Evolutionary conservation across 1,140 invertebrate genomes (phyloP), one percentile per base, ranked within the genome.

Genomic region (Ylistrum balloti): DNA sequence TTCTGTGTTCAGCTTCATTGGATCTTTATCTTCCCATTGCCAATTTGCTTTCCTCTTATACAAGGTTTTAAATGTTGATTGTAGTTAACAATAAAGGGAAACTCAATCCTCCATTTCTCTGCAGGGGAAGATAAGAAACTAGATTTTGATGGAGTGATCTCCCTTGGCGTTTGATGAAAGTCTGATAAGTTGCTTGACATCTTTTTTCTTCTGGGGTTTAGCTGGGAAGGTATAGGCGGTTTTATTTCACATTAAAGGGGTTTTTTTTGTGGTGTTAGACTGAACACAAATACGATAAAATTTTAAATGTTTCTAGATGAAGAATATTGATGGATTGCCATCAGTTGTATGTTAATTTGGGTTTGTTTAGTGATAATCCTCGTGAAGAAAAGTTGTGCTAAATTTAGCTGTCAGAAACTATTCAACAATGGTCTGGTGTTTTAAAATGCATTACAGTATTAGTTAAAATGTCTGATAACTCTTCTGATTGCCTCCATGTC

Each of bases 41-140:
- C n/a, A 74, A 74, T 74, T 74, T 74, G 56, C 28, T 74, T 74
- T n/a, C 56, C n/a, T 74, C 56, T 74, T 74, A 74, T 22, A 74
- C 56, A 11, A n/a, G 56, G 56, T n/a, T 74, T 74, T 74, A 74
- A 74, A 74, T 74, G 56, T 28, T 74, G 56, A 74, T 74, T 28
- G 5, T 1, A 28, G 22, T 11, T 5, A 74, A 74, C 56, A 74
- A 74, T 74, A 74, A 74, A 74, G 56, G 17, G 56, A 74, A 74
- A 74, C 1, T 9, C n/a, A 74, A 74, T 74, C 22, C 20, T 74
- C 56, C 9, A n/a, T 74, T 74, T 74, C 56, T 74, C 56, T 74
- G 56, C n/a, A 28, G 56, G 56, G n/a, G 17, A 74, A 28, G 56
- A 74, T 74, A 74, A 74, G 56, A 74, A 74, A 74, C 56, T n/a